phyloP scores from a whole-genome alignment of 2,797 vertebrate genomes.

The Neosalanx taihuensis region DNA sequence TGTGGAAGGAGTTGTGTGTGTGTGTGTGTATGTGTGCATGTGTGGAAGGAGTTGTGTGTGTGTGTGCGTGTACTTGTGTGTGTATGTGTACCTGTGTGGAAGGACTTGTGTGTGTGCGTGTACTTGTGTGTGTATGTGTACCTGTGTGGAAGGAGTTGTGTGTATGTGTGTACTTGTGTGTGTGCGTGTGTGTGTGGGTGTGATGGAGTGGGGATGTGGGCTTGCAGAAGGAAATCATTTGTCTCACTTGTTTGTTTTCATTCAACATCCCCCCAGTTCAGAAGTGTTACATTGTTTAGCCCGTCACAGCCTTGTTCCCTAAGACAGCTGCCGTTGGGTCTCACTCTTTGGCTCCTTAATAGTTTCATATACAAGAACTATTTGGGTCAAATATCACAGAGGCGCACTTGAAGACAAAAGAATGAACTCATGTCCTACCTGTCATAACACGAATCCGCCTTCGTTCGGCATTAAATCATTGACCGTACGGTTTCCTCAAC shows the following conservation, averaged over 20 bases:
- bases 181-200: not conserved
- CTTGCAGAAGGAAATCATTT: slow-evolving; percentile 60
- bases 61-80: slow-evolving; percentile 25
- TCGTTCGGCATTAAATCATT: not conserved
- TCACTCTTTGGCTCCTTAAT: not conserved
- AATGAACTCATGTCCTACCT: not conserved
- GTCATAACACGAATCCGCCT: not conserved
- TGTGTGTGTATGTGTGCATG: slow-evolving; percentile 17
- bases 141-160: not conserved
- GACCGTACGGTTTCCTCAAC: not conserved
- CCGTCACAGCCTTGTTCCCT: slow-evolving; percentile 31
- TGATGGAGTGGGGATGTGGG: slow-evolving; percentile 52
- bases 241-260: slow-evolving; percentile 49
- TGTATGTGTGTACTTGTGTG: not conserved
- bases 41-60: slow-evolving; percentile 39
- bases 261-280: slow-evolving; percentile 41
- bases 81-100: slow-evolving; percentile 21
- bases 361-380: not conserved
- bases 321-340: not conserved
- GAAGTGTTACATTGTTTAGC: slow-evolving; percentile 42
- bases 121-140: not conserved
- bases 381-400: not conserved
- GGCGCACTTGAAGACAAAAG: not conserved
- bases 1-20: not conserved
- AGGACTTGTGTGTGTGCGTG: slow-evolving; percentile 14